Percentiles rank a stretch among this genome's conserved stretches.
Evolutionary conservation across 2,888 invertebrate genomes (phyloP).

Genomic region (Dusona sp.): DNA sequence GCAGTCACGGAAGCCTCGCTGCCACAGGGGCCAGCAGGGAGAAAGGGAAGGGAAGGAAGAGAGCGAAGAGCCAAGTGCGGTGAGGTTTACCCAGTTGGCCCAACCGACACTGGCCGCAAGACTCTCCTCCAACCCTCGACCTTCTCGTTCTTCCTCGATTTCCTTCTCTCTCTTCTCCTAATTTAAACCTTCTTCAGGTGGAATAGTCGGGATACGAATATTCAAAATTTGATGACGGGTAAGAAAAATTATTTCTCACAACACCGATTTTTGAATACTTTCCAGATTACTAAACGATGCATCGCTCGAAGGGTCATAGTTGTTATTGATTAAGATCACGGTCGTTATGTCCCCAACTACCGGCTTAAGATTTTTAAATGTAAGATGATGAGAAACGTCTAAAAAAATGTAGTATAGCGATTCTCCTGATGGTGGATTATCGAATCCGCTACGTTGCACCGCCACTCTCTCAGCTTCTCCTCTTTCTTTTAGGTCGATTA

Average conservation of each 20-base stretch:
- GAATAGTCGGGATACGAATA: constrained; percentile 8
- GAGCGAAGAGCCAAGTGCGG: constrained; percentile 56
- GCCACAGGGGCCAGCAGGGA: constrained; percentile 19
- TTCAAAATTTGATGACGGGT: constrained; percentile 13
- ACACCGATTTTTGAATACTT: neutral
- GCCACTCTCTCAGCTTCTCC: neutral
- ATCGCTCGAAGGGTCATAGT: neutral
- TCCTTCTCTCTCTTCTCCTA: constrained; percentile 13
- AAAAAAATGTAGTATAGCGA: neutral
- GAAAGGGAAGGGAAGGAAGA: constrained; percentile 2
- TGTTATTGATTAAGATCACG: neutral
- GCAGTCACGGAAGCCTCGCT: constrained; percentile 50
- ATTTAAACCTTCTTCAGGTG: neutral
- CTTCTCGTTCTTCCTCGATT: constrained; percentile 1
- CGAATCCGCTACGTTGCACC: constrained; percentile 46
- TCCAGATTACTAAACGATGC: neutral
- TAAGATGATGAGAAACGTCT: neutral
- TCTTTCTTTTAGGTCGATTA: constrained; percentile 50
- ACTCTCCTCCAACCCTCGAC: constrained; percentile 53
- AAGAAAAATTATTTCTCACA: constrained; percentile 1
- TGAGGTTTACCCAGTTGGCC: constrained; percentile 62
- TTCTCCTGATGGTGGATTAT: constrained; percentile 19
- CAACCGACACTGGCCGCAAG: constrained; percentile 69
- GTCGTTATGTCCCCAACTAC: neutral
- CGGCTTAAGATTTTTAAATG: constrained; percentile 6